phyloP scores from a whole-genome alignment of 2,113 vertebrate species.

The Burhinus bistriatus region DNA sequence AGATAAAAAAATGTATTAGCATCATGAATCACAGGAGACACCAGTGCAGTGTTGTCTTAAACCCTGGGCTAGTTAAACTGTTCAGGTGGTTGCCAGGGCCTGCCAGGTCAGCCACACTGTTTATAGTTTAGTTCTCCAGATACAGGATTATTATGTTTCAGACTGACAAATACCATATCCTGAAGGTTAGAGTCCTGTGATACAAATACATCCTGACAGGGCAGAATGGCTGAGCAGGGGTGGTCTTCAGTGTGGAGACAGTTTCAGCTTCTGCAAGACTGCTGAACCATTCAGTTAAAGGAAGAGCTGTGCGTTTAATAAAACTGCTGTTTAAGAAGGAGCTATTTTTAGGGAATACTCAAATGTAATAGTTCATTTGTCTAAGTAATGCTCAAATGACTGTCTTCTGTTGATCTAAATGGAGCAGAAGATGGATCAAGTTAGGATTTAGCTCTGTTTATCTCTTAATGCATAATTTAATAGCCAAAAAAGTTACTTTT shows the following conservation, averaged over 20 bases:
- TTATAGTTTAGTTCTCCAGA: constrained; percentile 1
- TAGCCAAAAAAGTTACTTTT: constrained; percentile 4
- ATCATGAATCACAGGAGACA: not conserved
- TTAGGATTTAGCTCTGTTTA: not conserved
- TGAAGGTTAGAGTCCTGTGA: constrained; percentile 9
- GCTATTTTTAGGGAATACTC: constrained; percentile 45
- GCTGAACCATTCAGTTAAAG: not conserved
- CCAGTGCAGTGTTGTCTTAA: not conserved
- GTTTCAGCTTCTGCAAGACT: not conserved
- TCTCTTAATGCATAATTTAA: not conserved
- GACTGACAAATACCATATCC: constrained; percentile 29
- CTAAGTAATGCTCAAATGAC: constrained; percentile 12
- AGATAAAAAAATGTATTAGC: not conserved
- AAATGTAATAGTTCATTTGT: not conserved
- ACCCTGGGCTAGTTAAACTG: not conserved
- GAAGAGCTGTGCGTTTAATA: not conserved
- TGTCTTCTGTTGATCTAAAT: constrained; percentile 21
- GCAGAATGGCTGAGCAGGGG: not conserved
- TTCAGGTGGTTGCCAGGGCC: not conserved
- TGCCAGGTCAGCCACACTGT: constrained; percentile 22
- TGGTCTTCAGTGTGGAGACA: not conserved
- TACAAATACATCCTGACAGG: not conserved
- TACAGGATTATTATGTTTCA: not conserved
- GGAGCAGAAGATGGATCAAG: not conserved
- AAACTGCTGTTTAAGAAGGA: not conserved